Conservation (phyloP, 2,113 vertebrate species). For the Nicator chloris region DNA sequence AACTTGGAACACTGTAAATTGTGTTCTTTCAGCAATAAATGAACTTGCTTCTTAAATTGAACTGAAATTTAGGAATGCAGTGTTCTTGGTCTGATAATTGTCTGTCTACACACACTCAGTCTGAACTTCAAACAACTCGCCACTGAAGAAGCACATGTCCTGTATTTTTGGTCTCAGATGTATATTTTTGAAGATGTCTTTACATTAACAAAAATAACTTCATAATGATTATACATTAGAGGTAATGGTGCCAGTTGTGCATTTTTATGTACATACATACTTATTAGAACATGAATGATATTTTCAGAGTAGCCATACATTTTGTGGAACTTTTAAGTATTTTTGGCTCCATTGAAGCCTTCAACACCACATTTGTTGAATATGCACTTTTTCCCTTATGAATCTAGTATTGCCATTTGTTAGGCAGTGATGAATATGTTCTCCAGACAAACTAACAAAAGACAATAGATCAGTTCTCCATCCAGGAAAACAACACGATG, state of each 20-base stretch:
- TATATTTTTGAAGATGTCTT: conserved; percentile 48
- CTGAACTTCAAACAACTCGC: neutral
- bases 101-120: conserved; percentile 34
- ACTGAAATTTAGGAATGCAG: conserved; percentile 42
- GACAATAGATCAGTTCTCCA: neutral
- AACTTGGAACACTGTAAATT: conserved; percentile 63
- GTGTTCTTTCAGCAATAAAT: conserved; percentile 64
- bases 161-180: conserved; percentile 33
- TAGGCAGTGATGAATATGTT: conserved; percentile 20
- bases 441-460: neutral
- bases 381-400: neutral
- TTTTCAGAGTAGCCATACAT: neutral
- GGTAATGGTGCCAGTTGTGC: neutral
- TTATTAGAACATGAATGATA: neutral
- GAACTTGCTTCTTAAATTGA: conserved; percentile 51
- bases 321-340: neutral
- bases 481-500: neutral
- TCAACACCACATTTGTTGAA: neutral
- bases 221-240: neutral
- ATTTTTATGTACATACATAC: neutral
- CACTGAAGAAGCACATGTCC: neutral
- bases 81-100: conserved; percentile 53
- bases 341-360: neutral
- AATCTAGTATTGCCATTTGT: neutral
- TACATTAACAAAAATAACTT: conserved; percentile 42